Percentiles rank a stretch among this genome's conserved stretches.
These are phyloP conservation scores for Caenorhabditis doughertyi DNA, from an alignment of 2,888 invertebrate genomes.

Conservation along the genomic window DNA sequence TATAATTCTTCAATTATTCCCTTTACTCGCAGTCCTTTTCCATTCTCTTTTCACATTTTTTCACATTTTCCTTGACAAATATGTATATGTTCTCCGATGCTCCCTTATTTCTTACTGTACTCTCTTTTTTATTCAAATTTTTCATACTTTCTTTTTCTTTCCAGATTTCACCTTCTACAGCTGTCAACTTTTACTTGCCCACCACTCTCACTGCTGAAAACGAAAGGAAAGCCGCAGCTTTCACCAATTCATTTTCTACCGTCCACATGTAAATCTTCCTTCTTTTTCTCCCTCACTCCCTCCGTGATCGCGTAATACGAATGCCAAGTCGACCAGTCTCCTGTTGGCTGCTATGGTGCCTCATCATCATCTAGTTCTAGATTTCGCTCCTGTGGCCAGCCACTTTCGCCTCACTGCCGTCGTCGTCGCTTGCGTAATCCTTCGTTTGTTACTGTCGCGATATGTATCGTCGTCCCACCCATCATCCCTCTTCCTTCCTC, in stretches of 20 bases:
- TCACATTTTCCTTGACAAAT: not conserved
- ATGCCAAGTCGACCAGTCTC: slow-evolving; percentile 52
- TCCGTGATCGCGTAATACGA: slow-evolving; percentile 52
- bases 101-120: slow-evolving; percentile 15
- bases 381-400: slow-evolving; percentile 56
- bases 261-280: slow-evolving; percentile 39
- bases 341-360: slow-evolving; percentile 38
- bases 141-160: slow-evolving; percentile 43
- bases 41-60: not conserved
- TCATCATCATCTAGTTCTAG: slow-evolving; percentile 59
- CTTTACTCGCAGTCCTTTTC: too few relatives aligned
- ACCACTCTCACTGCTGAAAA: slow-evolving; percentile 57
- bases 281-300: slow-evolving; percentile 36
- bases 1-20: not conserved
- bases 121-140: not conserved
- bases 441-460: slow-evolving; percentile 58
- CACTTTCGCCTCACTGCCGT: slow-evolving; percentile 57
- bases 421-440: slow-evolving; percentile 60
- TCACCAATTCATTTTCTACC: slow-evolving; percentile 46
- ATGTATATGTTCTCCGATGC: not conserved
- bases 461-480: slow-evolving; percentile 62
- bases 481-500: slow-evolving; percentile 33
- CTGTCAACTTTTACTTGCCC: slow-evolving; percentile 43
- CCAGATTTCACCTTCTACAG: slow-evolving; percentile 46
- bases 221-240: slow-evolving; percentile 53